phyloP scores from a whole-genome alignment of 2,888 invertebrate species.

The Belgica antarctica region DNA sequence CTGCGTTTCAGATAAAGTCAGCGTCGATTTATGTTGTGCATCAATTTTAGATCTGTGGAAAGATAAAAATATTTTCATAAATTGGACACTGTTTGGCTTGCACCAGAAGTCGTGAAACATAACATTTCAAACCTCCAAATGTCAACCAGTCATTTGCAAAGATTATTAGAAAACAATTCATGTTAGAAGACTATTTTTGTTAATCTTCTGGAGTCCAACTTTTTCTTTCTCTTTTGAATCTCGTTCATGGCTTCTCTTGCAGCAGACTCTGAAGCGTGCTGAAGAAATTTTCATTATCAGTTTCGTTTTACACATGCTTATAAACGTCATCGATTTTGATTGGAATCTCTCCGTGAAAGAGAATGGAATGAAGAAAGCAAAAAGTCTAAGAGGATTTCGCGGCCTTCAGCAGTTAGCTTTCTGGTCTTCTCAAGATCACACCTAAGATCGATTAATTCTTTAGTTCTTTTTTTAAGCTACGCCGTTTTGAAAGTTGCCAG shows the following conservation, averaged over 20 bases:
- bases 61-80: too few species aligned
- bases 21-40: too few species aligned
- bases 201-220: too few species aligned
- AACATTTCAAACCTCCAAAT: too few species aligned
- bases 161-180: too few species aligned
- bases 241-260: not conserved
- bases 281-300: not conserved
- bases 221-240: not conserved
- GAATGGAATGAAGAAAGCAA: slow-evolving; percentile 18
- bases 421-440: slow-evolving; percentile 42
- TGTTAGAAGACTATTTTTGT: too few species aligned
- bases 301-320: slow-evolving; percentile 12
- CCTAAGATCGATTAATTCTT: slow-evolving; percentile 34
- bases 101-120: too few species aligned
- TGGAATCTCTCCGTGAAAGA: slow-evolving; percentile 16
- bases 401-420: slow-evolving; percentile 42
- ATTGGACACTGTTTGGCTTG: too few species aligned
- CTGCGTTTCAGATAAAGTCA: too few species aligned
- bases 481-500: slow-evolving; percentile 29
- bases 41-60: too few species aligned
- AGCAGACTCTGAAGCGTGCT: too few species aligned
- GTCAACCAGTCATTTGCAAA: not conserved
- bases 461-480: too few species aligned
- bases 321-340: slow-evolving; percentile 28
- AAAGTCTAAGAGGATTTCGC: slow-evolving; percentile 24